Evolutionary conservation across 2,113 vertebrate genomes (phyloP).

Genomic region (Pachypanchax playfairii): DNA sequence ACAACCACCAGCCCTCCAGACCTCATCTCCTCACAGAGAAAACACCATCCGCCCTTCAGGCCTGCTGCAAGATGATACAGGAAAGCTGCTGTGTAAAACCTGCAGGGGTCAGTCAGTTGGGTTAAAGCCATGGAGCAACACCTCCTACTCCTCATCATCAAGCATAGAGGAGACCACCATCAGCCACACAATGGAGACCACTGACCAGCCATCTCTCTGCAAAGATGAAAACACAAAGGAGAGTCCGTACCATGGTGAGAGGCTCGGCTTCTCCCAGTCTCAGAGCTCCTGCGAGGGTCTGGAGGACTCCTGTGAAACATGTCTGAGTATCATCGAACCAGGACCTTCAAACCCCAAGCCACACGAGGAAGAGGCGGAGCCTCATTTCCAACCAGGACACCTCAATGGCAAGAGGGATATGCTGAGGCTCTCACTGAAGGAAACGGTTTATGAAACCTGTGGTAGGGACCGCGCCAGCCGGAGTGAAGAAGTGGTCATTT

Average conservation of each 20-base stretch:
- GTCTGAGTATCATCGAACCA: slow-evolving; percentile 86
- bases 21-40: slow-evolving; percentile 93
- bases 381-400: slow-evolving; percentile 81
- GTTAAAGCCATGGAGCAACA: slow-evolving; percentile 72
- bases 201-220: slow-evolving; percentile 62
- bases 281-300: slow-evolving; percentile 89
- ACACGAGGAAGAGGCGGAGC: slow-evolving; percentile 40
- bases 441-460: slow-evolving; percentile 86
- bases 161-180: slow-evolving; percentile 78
- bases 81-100: slow-evolving; percentile 71
- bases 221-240: slow-evolving; percentile 58
- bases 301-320: slow-evolving; percentile 91
- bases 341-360: slow-evolving; percentile 55
- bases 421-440: slow-evolving; percentile 89
- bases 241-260: slow-evolving; percentile 56
- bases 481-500: slow-evolving; percentile 83
- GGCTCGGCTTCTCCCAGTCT: slow-evolving; percentile 81
- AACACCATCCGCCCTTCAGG: slow-evolving; percentile 51
- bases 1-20: slow-evolving; percentile 86
- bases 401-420: slow-evolving; percentile 92
- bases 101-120: slow-evolving; percentile 62
- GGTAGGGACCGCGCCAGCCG: slow-evolving; percentile 82
- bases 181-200: slow-evolving; percentile 73
- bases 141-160: slow-evolving; percentile 76
- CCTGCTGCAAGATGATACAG: slow-evolving; percentile 51